These are phyloP conservation scores for Brachyhypopomus occidentalis DNA, from an alignment of 2,113 vertebrate genomes.

Conservation along the genomic window DNA sequence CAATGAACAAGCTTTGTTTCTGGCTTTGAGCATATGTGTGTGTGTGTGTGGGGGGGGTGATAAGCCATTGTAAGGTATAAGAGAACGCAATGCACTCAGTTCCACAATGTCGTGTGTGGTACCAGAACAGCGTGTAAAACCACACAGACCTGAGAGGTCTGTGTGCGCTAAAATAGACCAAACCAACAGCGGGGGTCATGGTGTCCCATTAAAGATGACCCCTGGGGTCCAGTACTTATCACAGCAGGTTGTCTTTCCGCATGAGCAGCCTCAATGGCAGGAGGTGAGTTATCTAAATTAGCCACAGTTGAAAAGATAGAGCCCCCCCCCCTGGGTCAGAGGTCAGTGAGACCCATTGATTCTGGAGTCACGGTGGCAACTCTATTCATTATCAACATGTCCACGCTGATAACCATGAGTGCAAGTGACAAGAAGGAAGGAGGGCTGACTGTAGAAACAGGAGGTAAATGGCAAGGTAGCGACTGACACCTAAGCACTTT, in stretches of 20 bases:
- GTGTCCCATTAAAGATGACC: conserved; percentile 68
- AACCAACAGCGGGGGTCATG: conserved; percentile 65
- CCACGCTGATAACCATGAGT: conserved; percentile 75
- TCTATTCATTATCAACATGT: conserved; percentile 73
- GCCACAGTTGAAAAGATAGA: conserved; percentile 76
- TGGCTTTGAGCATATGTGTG: background rate
- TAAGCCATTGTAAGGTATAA: background rate
- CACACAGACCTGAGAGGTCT: conserved; percentile 63
- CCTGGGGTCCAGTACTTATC: conserved; percentile 73
- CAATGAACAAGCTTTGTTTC: conserved; percentile 53
- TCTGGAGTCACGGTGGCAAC: conserved; percentile 72
- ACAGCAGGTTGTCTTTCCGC: conserved; percentile 63
- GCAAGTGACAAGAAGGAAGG: conserved; percentile 68
- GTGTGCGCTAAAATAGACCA: conserved; percentile 64
- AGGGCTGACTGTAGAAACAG: conserved; percentile 70
- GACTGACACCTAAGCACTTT: conserved; percentile 42
- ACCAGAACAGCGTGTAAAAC: conserved; percentile 68
- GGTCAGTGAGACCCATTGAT: conserved; percentile 73
- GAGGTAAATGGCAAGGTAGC: conserved; percentile 62
- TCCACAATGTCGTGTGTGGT: background rate
- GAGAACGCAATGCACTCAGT: background rate
- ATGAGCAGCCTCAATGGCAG: conserved; percentile 67
- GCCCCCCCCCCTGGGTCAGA: conserved; percentile 66
- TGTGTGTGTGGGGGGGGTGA: background rate
- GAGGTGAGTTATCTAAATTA: conserved; percentile 71